Base-by-base conservation (phyloP, 2,888 invertebrate species). In the Diploptera punctata region DNA sequence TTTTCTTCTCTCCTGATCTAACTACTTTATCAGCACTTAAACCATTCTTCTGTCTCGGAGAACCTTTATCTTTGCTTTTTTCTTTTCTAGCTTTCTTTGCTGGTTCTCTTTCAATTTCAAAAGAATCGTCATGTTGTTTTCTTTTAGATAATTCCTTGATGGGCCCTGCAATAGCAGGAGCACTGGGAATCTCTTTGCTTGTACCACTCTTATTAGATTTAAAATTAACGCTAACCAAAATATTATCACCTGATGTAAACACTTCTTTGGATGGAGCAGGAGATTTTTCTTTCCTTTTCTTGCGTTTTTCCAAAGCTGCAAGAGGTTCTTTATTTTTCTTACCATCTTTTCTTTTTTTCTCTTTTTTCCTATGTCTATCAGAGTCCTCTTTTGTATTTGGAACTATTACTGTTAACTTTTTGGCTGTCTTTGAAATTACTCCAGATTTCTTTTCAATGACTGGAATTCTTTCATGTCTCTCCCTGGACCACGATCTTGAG, bases 221-320 rank as follows among this genome's bases (percentile, higher is more conserved):
- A 83, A 96, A 97, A 82, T 94, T 95, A 19, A 97, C 94, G 83
- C 95, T 95, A 13, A 97, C 95, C 76, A 97, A 87, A 79, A 97
- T 96, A 81, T 95, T 96, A 83, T 96, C 94, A 2, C 96, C 96
- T 13, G 95, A 95, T 0, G 96, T 94, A 81, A 95, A 96, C 2
- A 97, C 94, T 83, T 95, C 95, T 81, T 96, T 96, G 1, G 93
- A 92, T 0, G 93, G 93, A 68, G 86, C 87, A n/a, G 86, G 86
- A 0, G 87, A 87, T 52, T 79, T 80, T 73, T 79, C 80, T 18
- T 79, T 73, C 33, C 77, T 73, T 57, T 77, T 77, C 73, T 77
- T 79, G 29, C 72, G 77, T 78, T 75, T 79, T 69, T 78, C 78
- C 61, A 52, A 7, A n/a, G n/a, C n/a, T 29, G 38, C 19, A 43